Base-by-base conservation (phyloP, 2,113 vertebrate species). In the Apodemus speciosus region DNA sequence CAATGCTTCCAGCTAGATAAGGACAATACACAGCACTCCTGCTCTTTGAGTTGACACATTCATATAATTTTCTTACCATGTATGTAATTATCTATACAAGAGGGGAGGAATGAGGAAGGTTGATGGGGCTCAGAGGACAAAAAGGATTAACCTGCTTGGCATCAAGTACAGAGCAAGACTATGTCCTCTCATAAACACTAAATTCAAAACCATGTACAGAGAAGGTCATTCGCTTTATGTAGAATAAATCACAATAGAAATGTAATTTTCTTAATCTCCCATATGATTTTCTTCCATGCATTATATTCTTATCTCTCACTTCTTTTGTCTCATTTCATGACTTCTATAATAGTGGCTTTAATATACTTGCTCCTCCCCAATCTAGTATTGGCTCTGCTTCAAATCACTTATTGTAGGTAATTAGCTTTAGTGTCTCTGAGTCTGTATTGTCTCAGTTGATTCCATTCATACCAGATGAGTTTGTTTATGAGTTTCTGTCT, bases 321-420 rank as follows among this genome's bases (percentile, higher is more conserved):
- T 98, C 96, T 97, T 97, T 97, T 96, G 94, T 96, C 94, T 97
- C 87, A 86, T 96, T 97, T 97, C 84, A 62, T 91, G 87, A 94
- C 91, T 97, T 90, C 84, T 93, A 51, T 95, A 96, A 94, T 1
- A 90, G 79, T 71, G 92, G 32, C 1, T 98, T 96, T 95, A 96
- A 90, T 95, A 94, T 83, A 91, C 91, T 97, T 97, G 92, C 93
- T 97, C 92, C 94, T 97, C 92, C 56, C 73, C 93, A 97, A 16
- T 96, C 96, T 97, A 60, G 85, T 95, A 68, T 56, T 97, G 89
- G 85, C 97, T 87, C 62, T 90, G 81, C 89, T 97, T 97, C 95
- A 96, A 87, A 93, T 98, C 88, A 88, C 88, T 97, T 96, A 96
- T 18, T 93, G 84, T 88, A 96, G 94, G 93, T 96, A 98, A 97